Evolutionary conservation across 1,140 invertebrate species (phyloP).

Genomic region (Drosophila asahinai): DNA sequence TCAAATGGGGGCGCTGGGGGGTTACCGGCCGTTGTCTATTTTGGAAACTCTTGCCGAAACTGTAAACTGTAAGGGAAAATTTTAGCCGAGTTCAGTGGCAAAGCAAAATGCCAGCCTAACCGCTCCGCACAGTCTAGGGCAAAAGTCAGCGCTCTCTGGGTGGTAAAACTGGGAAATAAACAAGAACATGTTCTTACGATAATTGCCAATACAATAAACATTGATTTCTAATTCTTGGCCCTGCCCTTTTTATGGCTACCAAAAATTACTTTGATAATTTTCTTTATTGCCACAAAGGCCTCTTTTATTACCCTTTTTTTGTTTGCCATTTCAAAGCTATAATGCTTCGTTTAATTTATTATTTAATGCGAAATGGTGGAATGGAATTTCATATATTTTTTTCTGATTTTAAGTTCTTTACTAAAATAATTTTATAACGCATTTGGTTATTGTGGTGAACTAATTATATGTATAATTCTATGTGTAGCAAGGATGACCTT

Average conservation of each 20-base stretch:
- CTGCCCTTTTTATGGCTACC: constrained; percentile 11
- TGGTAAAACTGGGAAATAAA: constrained; percentile 23
- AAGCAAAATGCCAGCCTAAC: constrained; percentile 21
- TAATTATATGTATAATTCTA: too few species aligned
- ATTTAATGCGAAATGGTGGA: background rate
- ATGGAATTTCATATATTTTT: background rate
- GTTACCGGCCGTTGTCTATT: constrained; percentile 61
- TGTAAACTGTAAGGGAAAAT: constrained; percentile 25
- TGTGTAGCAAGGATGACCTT: too few species aligned
- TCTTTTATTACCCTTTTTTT: constrained; percentile 17
- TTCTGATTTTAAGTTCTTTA: too few species aligned
- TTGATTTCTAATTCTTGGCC: constrained; percentile 15
- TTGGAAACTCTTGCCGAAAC: constrained; percentile 64
- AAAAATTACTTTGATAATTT: constrained; percentile 34
- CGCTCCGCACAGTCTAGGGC: constrained; percentile 20
- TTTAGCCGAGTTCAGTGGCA: constrained; percentile 33
- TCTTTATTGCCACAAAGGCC: constrained; percentile 22
- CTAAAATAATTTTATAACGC: too few species aligned
- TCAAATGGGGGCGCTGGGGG: constrained; percentile 23
- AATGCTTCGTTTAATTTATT: constrained; percentile 3
- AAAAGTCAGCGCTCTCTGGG: constrained; percentile 30
- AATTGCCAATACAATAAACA: constrained; percentile 45
- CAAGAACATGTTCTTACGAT: constrained; percentile 16
- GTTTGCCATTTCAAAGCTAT: background rate
- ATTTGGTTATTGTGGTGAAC: too few species aligned